Base-by-base conservation (phyloP, 2,113 vertebrate species). In the Dromiciops gliroides region DNA sequence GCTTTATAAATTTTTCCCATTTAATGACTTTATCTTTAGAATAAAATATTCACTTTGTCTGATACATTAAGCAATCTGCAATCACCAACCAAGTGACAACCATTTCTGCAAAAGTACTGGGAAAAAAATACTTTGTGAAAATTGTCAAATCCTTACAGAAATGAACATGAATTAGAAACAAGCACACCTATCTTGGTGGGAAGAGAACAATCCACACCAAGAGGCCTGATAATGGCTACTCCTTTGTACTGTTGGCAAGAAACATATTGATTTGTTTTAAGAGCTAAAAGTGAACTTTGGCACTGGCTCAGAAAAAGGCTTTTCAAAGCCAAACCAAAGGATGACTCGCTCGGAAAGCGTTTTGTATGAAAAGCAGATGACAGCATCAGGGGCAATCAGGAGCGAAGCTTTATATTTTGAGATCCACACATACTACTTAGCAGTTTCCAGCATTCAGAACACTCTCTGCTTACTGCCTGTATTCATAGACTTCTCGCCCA, bases 271-370 rank as follows among this genome's bases (percentile, higher is more conserved):
- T 94, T 92, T 97, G 3, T 96, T 96, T 94, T 97, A 95, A 95
- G 98, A 98, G 98, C 98, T 98, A 97, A 96, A 98, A 96, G 95
- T 95, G 96, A 97, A 98, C 98, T 98, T 98, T 99, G 99, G 99
- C 98, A 99, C 98, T 98, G 96, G 96, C 96, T 98, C 97, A 97
- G 97, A 93, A 94, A 97, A 97, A 97, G 98, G 97, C 97, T 95
- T 98, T 98, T 97, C 94, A 92, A 95, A 98, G 97, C 96, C 97
- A 96, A 95, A 88, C 51, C 91, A 94, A 97, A 93, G 0, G 7
- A 95, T 92, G 97, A 96, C 91, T 95, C 97, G 93, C 94, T 96
- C 96, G 49, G 91, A 95, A 97, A 98, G 96, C 92, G 50, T 88
- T 94, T 90, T 88, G 60, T 94, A 95, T 92, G 94, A 95, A 93